Evolutionary conservation across 2,113 vertebrate species (phyloP).

Genomic region (Stigmatopora argus): DNA sequence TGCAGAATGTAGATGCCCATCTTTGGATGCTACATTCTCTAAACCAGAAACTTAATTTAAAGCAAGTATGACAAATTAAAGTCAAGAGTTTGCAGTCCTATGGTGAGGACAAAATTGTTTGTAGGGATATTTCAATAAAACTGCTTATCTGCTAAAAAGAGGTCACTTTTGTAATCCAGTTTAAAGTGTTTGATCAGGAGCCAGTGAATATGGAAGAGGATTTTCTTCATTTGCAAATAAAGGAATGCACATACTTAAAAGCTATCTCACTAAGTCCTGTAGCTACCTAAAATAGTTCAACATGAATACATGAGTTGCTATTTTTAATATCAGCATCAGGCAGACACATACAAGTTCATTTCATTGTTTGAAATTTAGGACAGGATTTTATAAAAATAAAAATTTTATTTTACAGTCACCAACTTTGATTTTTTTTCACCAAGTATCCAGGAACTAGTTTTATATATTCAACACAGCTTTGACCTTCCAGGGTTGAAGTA

Average conservation of each 20-base stretch:
- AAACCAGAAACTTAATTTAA: too few relatives aligned
- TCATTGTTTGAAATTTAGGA: not conserved
- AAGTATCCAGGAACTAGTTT: not conserved
- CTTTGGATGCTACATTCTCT: too few relatives aligned
- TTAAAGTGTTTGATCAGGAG: not conserved
- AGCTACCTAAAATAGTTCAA: constrained; percentile 14
- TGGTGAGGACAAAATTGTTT: not conserved
- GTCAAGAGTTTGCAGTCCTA: not conserved
- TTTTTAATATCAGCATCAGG: constrained; percentile 6
- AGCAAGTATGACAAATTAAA: not conserved
- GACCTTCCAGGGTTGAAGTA: not conserved
- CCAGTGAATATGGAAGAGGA: not conserved
- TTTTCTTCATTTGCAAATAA: not conserved
- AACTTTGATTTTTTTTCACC: not conserved
- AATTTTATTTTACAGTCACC: not conserved
- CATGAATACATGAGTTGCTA: constrained; percentile 2
- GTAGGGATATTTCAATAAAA: not conserved
- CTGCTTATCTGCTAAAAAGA: not conserved
- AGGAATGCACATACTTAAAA: constrained; percentile 6
- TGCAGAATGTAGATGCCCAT: not conserved
- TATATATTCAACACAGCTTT: not conserved
- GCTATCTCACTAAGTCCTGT: not conserved
- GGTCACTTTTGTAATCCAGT: not conserved
- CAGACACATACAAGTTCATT: not conserved
- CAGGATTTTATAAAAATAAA: too few relatives aligned